Conservation (phyloP, 2,888 invertebrate species). For the Yponomeuta malinellus region DNA sequence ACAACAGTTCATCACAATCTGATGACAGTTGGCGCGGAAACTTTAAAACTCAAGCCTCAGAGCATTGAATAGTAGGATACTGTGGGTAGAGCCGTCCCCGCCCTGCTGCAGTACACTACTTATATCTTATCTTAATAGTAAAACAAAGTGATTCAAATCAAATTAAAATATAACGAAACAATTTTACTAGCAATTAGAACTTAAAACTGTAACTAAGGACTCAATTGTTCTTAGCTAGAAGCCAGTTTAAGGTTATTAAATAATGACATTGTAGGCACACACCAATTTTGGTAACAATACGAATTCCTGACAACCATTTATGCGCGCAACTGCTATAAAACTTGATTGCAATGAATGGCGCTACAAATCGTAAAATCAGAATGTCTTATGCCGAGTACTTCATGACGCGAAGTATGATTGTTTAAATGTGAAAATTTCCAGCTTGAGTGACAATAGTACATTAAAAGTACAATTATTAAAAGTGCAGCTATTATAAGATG, state of each 20-base stretch:
- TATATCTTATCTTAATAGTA: no score
- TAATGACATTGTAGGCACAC: not conserved
- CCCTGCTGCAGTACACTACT: no score
- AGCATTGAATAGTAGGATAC: no score
- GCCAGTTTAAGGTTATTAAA: constrained; percentile 4
- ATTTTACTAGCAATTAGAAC: constrained; percentile 1
- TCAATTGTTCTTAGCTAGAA: not conserved
- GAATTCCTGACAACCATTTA: constrained; percentile 1
- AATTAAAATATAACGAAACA: constrained; percentile 5
- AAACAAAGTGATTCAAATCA: not conserved
- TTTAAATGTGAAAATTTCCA: no score
- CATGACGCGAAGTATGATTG: no score
- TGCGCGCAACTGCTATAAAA: not conserved
- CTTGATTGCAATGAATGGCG: not conserved
- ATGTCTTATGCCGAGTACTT: not conserved
- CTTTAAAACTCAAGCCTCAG: no score
- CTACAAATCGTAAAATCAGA: not conserved
- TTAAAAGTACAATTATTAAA: no score
- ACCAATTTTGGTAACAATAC: constrained; percentile 4
- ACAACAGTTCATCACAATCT: no score
- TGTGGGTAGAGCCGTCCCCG: no score
- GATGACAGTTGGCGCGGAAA: no score
- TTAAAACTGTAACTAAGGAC: not conserved
- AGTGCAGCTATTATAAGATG: no score
- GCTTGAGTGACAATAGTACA: no score